Conservation (phyloP, 1,140 invertebrate species). For the Teleogryllus occipitalis region DNA sequence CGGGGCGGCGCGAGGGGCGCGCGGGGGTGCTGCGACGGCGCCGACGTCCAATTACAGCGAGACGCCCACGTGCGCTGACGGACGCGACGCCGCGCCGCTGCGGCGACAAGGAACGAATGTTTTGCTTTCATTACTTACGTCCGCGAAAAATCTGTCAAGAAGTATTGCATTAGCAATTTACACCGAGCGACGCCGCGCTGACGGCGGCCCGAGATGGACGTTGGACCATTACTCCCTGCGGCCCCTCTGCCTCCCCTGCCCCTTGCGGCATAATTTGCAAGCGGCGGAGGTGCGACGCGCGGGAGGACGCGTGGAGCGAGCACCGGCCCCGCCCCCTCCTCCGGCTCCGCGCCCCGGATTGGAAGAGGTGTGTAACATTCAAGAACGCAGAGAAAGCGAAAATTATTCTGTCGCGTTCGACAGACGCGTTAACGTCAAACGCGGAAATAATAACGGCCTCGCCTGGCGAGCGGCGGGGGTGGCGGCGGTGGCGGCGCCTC, state of each 20-base stretch:
- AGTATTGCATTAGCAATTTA: background rate
- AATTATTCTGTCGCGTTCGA: conserved; percentile 4
- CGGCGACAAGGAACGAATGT: background rate
- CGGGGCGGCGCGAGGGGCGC: too few relatives aligned
- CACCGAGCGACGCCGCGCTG: background rate
- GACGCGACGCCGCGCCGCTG: background rate
- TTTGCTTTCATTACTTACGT: background rate
- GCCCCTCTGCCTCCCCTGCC: too few relatives aligned
- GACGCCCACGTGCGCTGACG: background rate
- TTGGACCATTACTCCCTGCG: too few relatives aligned
- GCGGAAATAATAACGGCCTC: background rate
- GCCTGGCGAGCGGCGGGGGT: too few relatives aligned
- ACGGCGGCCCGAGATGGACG: too few relatives aligned
- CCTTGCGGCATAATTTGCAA: background rate
- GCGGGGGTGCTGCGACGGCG: background rate
- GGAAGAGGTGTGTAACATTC: background rate
- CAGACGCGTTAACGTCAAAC: background rate
- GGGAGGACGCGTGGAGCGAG: too few relatives aligned
- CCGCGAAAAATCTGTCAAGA: background rate
- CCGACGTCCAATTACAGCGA: background rate
- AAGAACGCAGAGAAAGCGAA: conserved; percentile 3
- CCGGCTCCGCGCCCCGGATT: background rate
- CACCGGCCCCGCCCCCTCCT: too few relatives aligned
- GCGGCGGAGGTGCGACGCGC: background rate
- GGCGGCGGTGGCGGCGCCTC: background rate